Evolutionary conservation across 2,113 vertebrate genomes (phyloP).

Genomic region (Rousettus leschenaultii): DNA sequence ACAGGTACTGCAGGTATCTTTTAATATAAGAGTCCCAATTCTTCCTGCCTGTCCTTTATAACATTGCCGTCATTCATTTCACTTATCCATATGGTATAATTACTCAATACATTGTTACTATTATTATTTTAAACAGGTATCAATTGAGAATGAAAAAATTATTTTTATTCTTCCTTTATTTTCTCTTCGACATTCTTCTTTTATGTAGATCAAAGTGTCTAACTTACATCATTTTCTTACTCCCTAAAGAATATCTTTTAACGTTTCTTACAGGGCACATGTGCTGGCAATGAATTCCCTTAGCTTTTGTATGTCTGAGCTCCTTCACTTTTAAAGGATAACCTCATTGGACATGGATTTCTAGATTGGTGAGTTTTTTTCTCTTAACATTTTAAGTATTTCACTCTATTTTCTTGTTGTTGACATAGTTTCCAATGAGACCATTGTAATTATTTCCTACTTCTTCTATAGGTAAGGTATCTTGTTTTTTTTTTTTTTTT

Average conservation of each 20-base stretch:
- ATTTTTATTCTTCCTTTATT: slow-evolving; percentile 14
- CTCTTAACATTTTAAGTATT: not conserved
- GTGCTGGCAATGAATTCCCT: not conserved
- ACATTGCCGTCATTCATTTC: not conserved
- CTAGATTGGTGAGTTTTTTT: not conserved
- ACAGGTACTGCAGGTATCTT: not conserved
- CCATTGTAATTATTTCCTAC: not conserved
- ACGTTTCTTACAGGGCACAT: not conserved
- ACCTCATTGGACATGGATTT: not conserved
- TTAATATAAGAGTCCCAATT: not conserved
- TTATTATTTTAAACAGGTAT: not conserved
- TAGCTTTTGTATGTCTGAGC: not conserved
- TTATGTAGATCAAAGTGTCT: not conserved
- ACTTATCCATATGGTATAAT: not conserved
- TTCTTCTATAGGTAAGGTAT: not conserved
- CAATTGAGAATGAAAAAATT: not conserved
- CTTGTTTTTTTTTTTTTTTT: not conserved
- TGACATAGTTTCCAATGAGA: not conserved
- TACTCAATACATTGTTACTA: not conserved
- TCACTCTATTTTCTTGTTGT: not conserved
- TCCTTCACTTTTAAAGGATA: not conserved
- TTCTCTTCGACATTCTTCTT: not conserved
- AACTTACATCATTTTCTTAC: not conserved
- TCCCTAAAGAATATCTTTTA: not conserved
- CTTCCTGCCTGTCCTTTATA: not conserved